phyloP scores from a whole-genome alignment of 2,888 invertebrate species.

The Drosophila neotestacea region DNA sequence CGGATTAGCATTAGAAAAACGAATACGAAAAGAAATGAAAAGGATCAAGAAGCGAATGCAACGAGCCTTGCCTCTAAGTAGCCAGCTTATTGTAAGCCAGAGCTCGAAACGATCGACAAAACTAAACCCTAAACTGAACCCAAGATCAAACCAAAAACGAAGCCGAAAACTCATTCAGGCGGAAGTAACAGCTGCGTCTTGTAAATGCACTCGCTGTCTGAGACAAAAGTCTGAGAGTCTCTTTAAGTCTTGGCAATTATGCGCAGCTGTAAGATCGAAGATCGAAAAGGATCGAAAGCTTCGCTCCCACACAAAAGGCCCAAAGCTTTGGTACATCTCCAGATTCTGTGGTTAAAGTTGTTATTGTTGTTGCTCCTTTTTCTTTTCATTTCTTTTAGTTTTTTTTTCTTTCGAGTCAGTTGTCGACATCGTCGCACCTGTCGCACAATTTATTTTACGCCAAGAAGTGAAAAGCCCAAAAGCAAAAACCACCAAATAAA shows the following conservation, averaged over 20 bases:
- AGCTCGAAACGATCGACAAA: slow-evolving; percentile 12
- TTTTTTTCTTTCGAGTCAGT: slow-evolving; percentile 46
- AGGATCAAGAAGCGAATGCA: slow-evolving; percentile 39
- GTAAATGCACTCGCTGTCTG: slow-evolving; percentile 47
- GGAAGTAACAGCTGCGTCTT: slow-evolving; percentile 77
- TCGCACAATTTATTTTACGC: slow-evolving; percentile 80
- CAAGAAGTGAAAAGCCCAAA: slow-evolving; percentile 71
- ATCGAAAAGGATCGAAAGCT: slow-evolving; percentile 66
- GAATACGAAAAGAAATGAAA: slow-evolving; percentile 7
- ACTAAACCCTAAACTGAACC: slow-evolving; percentile 9
- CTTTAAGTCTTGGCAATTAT: slow-evolving; percentile 60
- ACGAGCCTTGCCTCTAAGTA: slow-evolving; percentile 49
- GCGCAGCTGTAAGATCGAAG: slow-evolving; percentile 73
- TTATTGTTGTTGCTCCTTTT: slow-evolving; percentile 20
- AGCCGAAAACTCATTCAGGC: slow-evolving; percentile 48
- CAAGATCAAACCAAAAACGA: slow-evolving; percentile 5
- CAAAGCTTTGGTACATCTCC: slow-evolving; percentile 31
- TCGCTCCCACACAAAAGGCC: slow-evolving; percentile 71
- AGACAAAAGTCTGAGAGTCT: slow-evolving; percentile 36
- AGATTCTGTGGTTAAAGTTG: slow-evolving; percentile 38
- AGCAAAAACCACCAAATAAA: slow-evolving; percentile 46
- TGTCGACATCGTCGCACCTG: slow-evolving; percentile 75
- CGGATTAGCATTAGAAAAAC: slow-evolving; percentile 68
- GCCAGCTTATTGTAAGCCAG: slow-evolving; percentile 57
- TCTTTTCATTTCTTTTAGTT: slow-evolving; percentile 10